These are phyloP conservation scores for Caracal caracal DNA, from an alignment of 2,113 vertebrate species.

Conservation along the genomic window DNA sequence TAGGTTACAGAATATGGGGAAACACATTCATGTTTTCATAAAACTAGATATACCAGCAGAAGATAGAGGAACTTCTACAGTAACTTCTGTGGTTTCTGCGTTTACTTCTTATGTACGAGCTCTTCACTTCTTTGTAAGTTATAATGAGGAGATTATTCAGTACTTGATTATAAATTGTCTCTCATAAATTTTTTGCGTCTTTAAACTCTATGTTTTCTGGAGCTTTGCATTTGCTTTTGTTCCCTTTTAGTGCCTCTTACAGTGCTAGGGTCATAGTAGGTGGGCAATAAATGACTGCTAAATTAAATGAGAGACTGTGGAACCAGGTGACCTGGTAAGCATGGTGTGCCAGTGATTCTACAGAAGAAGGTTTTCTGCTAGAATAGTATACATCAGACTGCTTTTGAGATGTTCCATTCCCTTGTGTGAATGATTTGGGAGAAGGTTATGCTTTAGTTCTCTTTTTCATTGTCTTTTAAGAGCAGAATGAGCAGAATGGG, in stretches of 20 bases:
- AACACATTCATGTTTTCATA: neutral
- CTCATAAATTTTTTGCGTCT: neutral
- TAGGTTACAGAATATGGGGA: neutral
- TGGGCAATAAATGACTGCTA: neutral
- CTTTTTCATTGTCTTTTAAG: constrained; percentile 16
- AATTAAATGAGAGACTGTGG: neutral
- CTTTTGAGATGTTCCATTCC: neutral
- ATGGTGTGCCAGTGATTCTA: neutral
- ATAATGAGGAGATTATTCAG: neutral
- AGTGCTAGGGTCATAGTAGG: neutral
- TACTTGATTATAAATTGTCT: neutral
- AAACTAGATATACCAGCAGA: neutral
- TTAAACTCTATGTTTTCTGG: neutral
- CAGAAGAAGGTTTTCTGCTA: neutral
- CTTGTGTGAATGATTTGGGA: neutral
- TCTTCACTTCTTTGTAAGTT: neutral
- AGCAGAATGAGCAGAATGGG: neutral
- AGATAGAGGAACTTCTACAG: neutral
- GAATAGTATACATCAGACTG: neutral
- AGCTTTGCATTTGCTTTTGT: neutral
- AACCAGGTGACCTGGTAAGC: neutral
- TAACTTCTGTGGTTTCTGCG: neutral
- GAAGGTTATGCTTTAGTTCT: neutral
- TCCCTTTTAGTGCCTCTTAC: neutral
- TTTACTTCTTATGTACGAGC: neutral